These are phyloP conservation scores for Platypus cylindrus DNA, from an alignment of 2,888 invertebrate species.

Conservation along the genomic window DNA sequence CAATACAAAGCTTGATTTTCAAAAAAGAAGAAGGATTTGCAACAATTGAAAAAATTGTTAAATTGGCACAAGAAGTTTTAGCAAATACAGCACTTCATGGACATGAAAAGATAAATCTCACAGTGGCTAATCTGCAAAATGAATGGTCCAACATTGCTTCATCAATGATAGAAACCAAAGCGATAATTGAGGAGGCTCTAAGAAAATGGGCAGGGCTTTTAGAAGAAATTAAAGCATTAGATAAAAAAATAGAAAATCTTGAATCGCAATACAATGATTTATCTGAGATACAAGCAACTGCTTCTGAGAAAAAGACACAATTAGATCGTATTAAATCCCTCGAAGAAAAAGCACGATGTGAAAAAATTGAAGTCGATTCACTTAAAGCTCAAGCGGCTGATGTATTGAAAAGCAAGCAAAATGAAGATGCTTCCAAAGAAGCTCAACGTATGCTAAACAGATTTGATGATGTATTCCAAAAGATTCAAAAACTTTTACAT, in stretches of 20 bases:
- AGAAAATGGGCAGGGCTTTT: conserved; percentile 85
- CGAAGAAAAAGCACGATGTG: conserved; percentile 79
- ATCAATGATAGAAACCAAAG: conserved; percentile 83
- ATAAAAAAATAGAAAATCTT: conserved; percentile 69
- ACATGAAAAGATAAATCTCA: conserved; percentile 74
- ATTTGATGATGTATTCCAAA: conserved; percentile 67
- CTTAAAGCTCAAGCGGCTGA: conserved; percentile 73
- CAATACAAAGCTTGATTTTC: conserved; percentile 75
- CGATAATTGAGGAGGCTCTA: conserved; percentile 74
- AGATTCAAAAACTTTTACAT: conserved; percentile 60
- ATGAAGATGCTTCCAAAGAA: conserved; percentile 68
- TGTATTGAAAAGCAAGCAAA: conserved; percentile 76
- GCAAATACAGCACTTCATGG: conserved; percentile 84
- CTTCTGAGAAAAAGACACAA: conserved; percentile 77
- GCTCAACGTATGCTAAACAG: conserved; percentile 75
- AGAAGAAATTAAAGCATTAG: conserved; percentile 75
- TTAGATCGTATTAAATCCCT: conserved; percentile 73
- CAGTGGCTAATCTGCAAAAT: conserved; percentile 70
- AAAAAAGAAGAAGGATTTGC: conserved; percentile 87
- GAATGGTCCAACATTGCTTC: conserved; percentile 81
- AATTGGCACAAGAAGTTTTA: conserved; percentile 78
- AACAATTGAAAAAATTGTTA: conserved; percentile 78
- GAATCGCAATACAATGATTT: conserved; percentile 62
- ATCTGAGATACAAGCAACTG: conserved; percentile 61
- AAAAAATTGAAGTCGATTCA: conserved; percentile 79